These are phyloP conservation scores for Aporophyla nigra DNA, from an alignment of 2,888 invertebrate genomes.

Conservation along the genomic window DNA sequence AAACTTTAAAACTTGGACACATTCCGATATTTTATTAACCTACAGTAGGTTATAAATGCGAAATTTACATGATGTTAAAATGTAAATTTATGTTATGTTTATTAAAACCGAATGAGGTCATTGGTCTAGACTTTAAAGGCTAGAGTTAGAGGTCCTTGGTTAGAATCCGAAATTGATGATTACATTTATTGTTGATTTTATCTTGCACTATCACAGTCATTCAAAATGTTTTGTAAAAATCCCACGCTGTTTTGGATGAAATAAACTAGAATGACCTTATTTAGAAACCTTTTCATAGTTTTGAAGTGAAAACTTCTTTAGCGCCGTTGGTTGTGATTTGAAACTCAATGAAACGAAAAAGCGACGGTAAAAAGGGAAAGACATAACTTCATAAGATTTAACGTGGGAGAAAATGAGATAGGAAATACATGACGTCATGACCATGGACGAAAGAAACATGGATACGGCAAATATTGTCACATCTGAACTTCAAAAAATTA, in stretches of 20 bases:
- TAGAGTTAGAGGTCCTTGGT: background rate
- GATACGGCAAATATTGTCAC: too few species aligned
- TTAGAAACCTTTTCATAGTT: background rate
- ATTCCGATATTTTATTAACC: conserved; percentile 5
- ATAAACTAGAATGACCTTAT: background rate
- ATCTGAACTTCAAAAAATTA: too few species aligned
- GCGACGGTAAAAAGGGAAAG: too few species aligned
- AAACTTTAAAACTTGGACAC: background rate
- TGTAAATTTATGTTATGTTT: background rate
- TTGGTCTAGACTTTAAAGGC: background rate
- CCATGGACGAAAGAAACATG: too few species aligned
- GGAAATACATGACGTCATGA: too few species aligned
- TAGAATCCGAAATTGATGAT: background rate
- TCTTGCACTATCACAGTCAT: background rate
- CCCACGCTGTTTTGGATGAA: background rate
- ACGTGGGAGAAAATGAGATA: too few species aligned
- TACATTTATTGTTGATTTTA: background rate
- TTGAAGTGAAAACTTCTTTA: too few species aligned
- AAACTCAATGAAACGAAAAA: too few species aligned
- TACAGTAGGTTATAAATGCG: too few species aligned
- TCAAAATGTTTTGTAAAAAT: background rate
- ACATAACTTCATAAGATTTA: too few species aligned
- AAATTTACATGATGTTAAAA: background rate
- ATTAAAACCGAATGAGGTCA: conserved; percentile 5
- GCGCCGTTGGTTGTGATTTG: too few species aligned